Base-by-base conservation (phyloP, 2,113 vertebrate genomes). In the Falcunculus frontatus region DNA sequence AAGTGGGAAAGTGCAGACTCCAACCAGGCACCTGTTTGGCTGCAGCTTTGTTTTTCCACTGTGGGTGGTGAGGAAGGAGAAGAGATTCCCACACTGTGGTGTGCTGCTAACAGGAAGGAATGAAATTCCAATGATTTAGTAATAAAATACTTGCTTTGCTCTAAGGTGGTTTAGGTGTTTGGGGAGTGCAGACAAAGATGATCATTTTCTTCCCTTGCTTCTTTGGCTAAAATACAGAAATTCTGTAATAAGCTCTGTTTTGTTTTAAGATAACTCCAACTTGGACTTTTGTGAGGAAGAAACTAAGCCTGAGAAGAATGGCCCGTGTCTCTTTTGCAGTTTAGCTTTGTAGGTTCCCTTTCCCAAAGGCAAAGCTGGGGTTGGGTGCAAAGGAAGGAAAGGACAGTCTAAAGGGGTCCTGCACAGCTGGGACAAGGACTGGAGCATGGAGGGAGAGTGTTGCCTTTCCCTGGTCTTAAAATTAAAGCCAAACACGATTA, bases 141-240 rank as follows among this genome's bases (percentile, higher is more conserved):
- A 12, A n/a, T 11, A 52, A 72, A 86, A 4, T 27, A 39, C 33
- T 41, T 78, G 23, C 8, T 93, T 81, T 84, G 23, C 13, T 42
- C 49, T 44, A 16, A 41, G 26, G 26, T 74, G 27, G 6, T 60
- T 56, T 44, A 23, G 5, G 29, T 64, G 6, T 52, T 12, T 72
- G 41, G 41, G 37, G 15, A 75, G 37, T 49, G 30, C 13, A 53
- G n/a, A 14, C 41, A 46, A 73, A 79, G 22, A 29, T 32, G 18
- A 21, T 18, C 0, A 0, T 44, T 26, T 84, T 23, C 23, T 82
- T 63, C 42, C 18, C 25, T 77, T 6, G 0, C 32, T 62, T 62
- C 20, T 74, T 68, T 4, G 2, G 30, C 29, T 42, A 11, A 81
- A 57, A 3, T 15, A 8, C 1, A 72, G 53, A 77, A 64, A 35